These are phyloP conservation scores for Arge pagana DNA, from an alignment of 2,888 invertebrate genomes.

Conservation along the genomic window DNA sequence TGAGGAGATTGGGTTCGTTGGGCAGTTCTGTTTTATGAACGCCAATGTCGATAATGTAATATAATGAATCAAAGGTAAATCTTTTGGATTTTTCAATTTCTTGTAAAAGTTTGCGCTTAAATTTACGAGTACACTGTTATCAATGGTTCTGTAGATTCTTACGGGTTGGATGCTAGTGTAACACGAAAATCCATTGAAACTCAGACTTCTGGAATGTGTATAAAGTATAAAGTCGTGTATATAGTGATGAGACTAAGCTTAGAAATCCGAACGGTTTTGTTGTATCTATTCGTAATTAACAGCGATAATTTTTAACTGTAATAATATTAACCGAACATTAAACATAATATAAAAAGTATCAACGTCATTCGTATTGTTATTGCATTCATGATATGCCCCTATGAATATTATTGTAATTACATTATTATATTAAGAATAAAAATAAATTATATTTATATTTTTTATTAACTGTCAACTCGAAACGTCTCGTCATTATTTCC, in stretches of 20 bases:
- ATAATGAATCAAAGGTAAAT: too few relatives aligned
- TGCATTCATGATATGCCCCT: background rate
- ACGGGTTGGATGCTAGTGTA: background rate
- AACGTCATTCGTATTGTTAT: conserved; percentile 18
- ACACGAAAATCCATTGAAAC: background rate
- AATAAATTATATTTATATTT: conserved; percentile 45
- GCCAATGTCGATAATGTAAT: too few relatives aligned
- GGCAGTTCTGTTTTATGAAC: too few relatives aligned
- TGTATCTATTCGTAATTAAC: conserved; percentile 23
- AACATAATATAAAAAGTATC: conserved; percentile 13
- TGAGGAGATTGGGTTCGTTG: too few relatives aligned
- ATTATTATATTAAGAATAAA: conserved; percentile 31
- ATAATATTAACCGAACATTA: conserved; percentile 22
- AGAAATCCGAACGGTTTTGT: conserved; percentile 28
- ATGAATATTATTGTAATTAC: background rate
- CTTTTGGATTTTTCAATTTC: too few relatives aligned
- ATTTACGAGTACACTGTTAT: too few relatives aligned
- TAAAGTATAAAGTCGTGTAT: conserved; percentile 49
- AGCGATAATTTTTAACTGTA: conserved; percentile 32
- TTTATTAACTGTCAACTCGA: conserved; percentile 31
- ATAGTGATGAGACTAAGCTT: conserved; percentile 36
- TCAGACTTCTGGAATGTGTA: background rate
- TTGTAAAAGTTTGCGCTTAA: too few relatives aligned
- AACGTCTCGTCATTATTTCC: too few relatives aligned
- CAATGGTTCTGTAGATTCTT: background rate